These are phyloP conservation scores for Meleagris gallopavo DNA, from an alignment of 2,113 vertebrate species.

Conservation along the genomic window DNA sequence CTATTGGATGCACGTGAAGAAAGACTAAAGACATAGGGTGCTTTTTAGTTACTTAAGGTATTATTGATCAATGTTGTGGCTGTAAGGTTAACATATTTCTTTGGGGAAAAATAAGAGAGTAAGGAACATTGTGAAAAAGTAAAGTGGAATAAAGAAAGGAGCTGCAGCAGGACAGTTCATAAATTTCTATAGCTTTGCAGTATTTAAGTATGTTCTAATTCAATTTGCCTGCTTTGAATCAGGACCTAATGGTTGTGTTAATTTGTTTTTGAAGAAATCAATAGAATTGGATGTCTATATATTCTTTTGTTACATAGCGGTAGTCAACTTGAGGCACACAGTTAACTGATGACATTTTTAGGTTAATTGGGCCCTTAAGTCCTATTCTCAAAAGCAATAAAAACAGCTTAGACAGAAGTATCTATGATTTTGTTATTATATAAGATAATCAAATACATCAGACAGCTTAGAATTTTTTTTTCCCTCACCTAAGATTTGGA, in stretches of 20 bases:
- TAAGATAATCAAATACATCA: not conserved
- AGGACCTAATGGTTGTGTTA: not conserved
- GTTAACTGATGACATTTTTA: not conserved
- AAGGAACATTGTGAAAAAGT: not conserved
- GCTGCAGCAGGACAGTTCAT: not conserved
- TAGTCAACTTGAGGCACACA: not conserved
- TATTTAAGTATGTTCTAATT: not conserved
- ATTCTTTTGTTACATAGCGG: not conserved
- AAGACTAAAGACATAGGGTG: not conserved
- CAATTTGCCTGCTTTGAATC: not conserved
- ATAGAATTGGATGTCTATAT: not conserved
- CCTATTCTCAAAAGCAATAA: not conserved
- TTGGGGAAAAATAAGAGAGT: fast-evolving
- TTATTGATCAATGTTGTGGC: not conserved
- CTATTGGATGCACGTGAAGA: not conserved
- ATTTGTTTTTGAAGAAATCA: not conserved
- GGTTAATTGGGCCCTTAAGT: not conserved
- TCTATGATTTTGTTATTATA: not conserved
- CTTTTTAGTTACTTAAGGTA: not conserved
- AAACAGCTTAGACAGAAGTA: not conserved
- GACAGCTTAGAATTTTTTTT: not conserved
- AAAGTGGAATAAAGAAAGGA: not conserved
- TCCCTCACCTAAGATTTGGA: not conserved
- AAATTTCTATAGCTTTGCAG: not conserved
- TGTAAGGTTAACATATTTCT: not conserved